Percentiles rank a stretch among this genome's conserved stretches.
Conservation (phyloP, 2,797 vertebrate genomes). For the Echiichthys vipera region DNA sequence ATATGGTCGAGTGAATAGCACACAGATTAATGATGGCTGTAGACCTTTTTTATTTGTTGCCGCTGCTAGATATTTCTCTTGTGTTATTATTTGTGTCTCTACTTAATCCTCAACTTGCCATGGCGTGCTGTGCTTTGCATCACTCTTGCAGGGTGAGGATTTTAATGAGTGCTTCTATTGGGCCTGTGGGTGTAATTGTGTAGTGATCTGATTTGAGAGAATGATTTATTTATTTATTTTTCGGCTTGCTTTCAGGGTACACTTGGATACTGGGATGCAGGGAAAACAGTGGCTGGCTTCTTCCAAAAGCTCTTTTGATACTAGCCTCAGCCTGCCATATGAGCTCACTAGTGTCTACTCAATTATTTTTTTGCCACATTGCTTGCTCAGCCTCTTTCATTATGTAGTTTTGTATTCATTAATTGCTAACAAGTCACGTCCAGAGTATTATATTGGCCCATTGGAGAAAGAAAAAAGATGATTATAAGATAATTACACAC, state of each 20-base stretch:
- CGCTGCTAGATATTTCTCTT: slow-evolving; percentile 9
- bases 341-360: slow-evolving; percentile 20
- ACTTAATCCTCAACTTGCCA: slow-evolving; percentile 44
- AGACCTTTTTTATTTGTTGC: slow-evolving; percentile 1
- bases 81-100: slow-evolving; percentile 39
- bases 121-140: slow-evolving; percentile 18
- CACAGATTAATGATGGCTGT: neutral
- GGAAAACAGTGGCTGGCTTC: slow-evolving; percentile 16
- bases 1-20: neutral
- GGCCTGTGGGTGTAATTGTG: slow-evolving; percentile 59
- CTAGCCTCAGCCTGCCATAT: slow-evolving; percentile 13
- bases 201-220: slow-evolving; percentile 67
- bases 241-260: slow-evolving; percentile 46
- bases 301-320: slow-evolving; percentile 26
- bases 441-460: slow-evolving; percentile 24
- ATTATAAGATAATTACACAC: slow-evolving; percentile 32
- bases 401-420: slow-evolving; percentile 29
- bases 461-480: neutral
- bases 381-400: neutral
- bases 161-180: slow-evolving; percentile 65
- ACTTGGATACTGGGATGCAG: slow-evolving; percentile 21
- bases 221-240: slow-evolving; percentile 53
- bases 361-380: slow-evolving; percentile 19
- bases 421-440: slow-evolving; percentile 25
- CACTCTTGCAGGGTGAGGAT: slow-evolving; percentile 47